Evolutionary conservation across 2,888 invertebrate genomes (phyloP).

Genomic region (Ochlodes sylvanus): DNA sequence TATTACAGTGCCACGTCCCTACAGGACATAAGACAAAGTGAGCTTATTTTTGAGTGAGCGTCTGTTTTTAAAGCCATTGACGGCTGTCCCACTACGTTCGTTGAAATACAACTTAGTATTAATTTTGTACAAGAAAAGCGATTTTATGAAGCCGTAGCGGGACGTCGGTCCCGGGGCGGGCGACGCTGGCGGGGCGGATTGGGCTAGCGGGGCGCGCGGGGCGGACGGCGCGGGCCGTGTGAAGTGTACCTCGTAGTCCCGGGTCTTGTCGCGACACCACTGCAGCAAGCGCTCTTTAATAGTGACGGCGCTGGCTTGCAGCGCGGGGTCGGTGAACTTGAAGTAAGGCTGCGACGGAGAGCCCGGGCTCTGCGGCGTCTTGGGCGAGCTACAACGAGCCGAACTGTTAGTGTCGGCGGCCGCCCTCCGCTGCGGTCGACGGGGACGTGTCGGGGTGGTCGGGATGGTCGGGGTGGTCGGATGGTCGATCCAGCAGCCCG

Average conservation of each 20-base stretch:
- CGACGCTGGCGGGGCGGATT: conserved; percentile 46
- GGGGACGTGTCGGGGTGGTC: conserved; percentile 24
- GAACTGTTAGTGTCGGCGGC: conserved; percentile 55
- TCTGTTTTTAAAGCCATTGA: no score
- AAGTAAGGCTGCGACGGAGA: conserved; percentile 91
- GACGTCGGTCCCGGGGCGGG: background rate
- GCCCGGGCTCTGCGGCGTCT: conserved; percentile 87
- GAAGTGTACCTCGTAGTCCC: conserved; percentile 96
- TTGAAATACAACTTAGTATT: no score
- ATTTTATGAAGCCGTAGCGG: no score
- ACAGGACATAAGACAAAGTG: no score
- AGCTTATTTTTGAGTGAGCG: no score
- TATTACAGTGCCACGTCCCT: no score
- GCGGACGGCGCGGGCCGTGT: conserved; percentile 47
- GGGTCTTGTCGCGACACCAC: conserved; percentile 99
- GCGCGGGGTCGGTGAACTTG: conserved; percentile 96
- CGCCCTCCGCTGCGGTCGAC: background rate
- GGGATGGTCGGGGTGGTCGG: no score
- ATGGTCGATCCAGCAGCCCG: conserved; percentile 39
- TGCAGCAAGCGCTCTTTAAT: conserved; percentile 98
- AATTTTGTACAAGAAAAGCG: no score
- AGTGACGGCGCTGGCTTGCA: conserved; percentile 96
- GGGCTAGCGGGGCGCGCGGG: conserved; percentile 43
- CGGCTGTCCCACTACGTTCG: no score
- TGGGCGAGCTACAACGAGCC: conserved; percentile 89